Evolutionary conservation across 1,140 invertebrate genomes (phyloP), one percentile per base, ranked within the genome.

Genomic region (Pachypeltis micranthus): DNA sequence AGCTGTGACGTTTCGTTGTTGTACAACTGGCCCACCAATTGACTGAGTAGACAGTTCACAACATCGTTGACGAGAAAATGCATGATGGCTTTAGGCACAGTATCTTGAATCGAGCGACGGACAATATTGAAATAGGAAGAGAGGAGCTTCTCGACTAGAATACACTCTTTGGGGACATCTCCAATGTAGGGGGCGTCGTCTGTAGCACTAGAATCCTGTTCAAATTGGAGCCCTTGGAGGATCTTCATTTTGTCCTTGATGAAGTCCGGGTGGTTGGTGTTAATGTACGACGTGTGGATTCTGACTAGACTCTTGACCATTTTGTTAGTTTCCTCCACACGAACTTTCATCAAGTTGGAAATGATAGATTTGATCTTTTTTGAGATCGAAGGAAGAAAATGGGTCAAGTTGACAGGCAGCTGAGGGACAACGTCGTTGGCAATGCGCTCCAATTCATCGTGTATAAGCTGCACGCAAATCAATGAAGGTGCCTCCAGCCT

Each of bases 391-490:
- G 86, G 86, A n/a, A n/a, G n/a, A 73, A 88, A 88, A 19, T 85
- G 73, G 1, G 84, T 71, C 78, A 88, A 83, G 71, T 19, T 44
- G 2, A 31, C 29, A 27, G n/a, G 75, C 2, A 80, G 76, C 67
- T 82, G 80, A 47, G 80, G 80, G 10, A 83, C 85, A 73, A 84
- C 85, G 70, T 85, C 82, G 66, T 84, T 81, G 58, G 88, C 83
- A 56, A 88, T 87, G 23, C 83, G 72, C 66, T 85, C 81, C 80
- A 88, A 80, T 72, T 88, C 86, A 68, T 88, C 85, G 69, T 88
- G 83, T 2, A 88, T 85, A 26, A 86, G 71, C 68, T 86, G 84
- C 7, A 87, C 81, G 73, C 86, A 88, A 29, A 80, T 70, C 34
- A 87, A 67, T 65, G 81, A 81, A 14, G 86, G 86, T 62, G 85